phyloP scores from a whole-genome alignment of 2,113 vertebrate species.

The Gopherus flavomarginatus region DNA sequence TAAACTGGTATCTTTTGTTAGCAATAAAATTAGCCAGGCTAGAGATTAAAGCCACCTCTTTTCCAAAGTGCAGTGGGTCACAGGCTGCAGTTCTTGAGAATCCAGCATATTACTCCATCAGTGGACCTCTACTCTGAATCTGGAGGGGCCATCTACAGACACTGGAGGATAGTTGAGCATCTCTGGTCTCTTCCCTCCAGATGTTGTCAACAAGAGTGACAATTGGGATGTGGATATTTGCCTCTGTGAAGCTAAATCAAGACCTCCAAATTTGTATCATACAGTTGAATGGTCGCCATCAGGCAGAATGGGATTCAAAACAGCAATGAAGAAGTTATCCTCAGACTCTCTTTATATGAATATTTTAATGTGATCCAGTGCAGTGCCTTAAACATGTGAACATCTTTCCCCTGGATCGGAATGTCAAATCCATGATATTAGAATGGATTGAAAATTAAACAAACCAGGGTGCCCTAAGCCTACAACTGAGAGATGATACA shows the following conservation, averaged over 20 bases:
- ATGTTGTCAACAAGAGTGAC: rapidly evolving
- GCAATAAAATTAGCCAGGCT: constrained; percentile 2
- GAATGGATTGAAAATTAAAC: background rate
- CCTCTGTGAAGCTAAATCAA: background rate
- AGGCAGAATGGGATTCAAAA: background rate
- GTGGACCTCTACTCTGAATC: background rate
- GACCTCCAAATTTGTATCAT: rapidly evolving
- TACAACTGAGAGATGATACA: background rate
- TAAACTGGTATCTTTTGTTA: too few relatives aligned
- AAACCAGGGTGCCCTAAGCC: background rate
- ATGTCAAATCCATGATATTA: background rate
- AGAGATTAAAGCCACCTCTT: background rate
- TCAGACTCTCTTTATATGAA: background rate
- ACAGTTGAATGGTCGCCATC: background rate
- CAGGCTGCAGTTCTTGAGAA: background rate
- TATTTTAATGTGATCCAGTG: background rate
- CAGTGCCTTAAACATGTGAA: background rate
- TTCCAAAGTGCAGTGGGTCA: background rate
- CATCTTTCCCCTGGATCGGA: background rate
- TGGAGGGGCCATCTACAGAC: rapidly evolving
- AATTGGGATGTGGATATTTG: background rate
- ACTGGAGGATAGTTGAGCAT: background rate
- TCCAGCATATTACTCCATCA: background rate
- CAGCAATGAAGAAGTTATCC: background rate
- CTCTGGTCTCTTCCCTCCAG: background rate